These are phyloP conservation scores for Cephus pygmeus DNA, from an alignment of 2,888 invertebrate genomes.

Conservation along the genomic window DNA sequence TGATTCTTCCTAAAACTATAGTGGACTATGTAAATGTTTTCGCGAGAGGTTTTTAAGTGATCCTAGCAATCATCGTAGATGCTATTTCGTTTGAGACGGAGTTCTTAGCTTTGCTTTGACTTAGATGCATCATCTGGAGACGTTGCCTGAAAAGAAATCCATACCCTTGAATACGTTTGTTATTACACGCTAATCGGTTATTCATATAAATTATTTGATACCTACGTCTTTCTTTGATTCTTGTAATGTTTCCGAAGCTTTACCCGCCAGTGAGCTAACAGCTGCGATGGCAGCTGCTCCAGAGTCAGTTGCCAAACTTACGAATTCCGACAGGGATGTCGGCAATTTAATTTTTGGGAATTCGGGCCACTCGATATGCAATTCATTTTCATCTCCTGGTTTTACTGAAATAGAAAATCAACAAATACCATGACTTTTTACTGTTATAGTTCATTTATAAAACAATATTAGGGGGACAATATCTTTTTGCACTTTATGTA, in stretches of 20 bases:
- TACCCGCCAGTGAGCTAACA: conserved; percentile 47
- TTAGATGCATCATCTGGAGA: background rate
- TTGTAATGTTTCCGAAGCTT: conserved; percentile 27
- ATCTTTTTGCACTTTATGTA: background rate
- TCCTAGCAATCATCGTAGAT: background rate
- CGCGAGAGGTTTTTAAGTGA: background rate
- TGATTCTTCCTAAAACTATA: background rate
- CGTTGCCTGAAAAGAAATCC: background rate
- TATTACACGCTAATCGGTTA: background rate
- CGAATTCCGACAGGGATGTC: conserved; percentile 71
- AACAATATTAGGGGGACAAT: background rate
- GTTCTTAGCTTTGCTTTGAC: background rate
- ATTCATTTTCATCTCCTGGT: conserved; percentile 71
- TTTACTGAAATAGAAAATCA: conserved; percentile 69
- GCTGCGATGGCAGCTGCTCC: conserved; percentile 67
- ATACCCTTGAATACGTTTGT: background rate
- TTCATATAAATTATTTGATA: background rate
- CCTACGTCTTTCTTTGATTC: background rate
- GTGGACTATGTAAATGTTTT: background rate
- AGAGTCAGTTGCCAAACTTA: conserved; percentile 66
- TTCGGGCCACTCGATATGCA: conserved; percentile 68
- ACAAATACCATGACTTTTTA: background rate
- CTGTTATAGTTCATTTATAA: background rate
- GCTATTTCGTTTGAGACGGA: background rate
- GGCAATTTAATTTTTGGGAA: conserved; percentile 74